Base-by-base conservation (phyloP, 2,113 vertebrate genomes). In the Platysteira castanea region DNA sequence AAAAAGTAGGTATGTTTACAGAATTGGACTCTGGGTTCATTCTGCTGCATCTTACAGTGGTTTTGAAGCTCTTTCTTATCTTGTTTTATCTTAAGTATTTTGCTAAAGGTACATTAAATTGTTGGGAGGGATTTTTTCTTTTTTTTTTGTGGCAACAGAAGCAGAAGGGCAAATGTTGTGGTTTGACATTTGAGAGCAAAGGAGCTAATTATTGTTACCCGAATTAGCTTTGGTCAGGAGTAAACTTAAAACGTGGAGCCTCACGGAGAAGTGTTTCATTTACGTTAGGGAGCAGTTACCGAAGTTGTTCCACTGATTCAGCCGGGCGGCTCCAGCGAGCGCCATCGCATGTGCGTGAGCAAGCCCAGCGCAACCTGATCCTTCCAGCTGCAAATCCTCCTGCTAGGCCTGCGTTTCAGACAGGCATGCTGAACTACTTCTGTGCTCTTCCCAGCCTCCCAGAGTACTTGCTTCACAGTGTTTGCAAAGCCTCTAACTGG, bases 181-280 rank as follows among this genome's bases (percentile, higher is more conserved):
- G 97, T 84, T 96, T 98, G 97, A 97, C 97, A 98, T 98, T 95
- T 96, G 91, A 96, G 93, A 95, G 94, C 96, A 96, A 96, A 97
- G 83, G 28, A 49, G 68, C 63, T 93, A 96, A 97, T 97, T 68
- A 39, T 84, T 90, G 76, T 94, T 97, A 82, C 93, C 33, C 15
- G 0, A 97, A 96, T 97, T 97, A 97, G 82, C 92, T 91, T 94
- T 10, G 71, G 89, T 96, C 87, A 96, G 89, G 84, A 97, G 92
- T 91, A 95, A 96, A 89, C 92, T 93, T 78, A 81, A 95, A 95
- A 92, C 5, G 19, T 70, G 61, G 79, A 91, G 64, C 63, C 64
- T 33, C 70, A 41, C 1, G 0, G 70, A 71, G 87, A 73, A 96
- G 42, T 4, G 0, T 83, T 95, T 83, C 19, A 1, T 83, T 96